These are phyloP conservation scores for Bergia puertoricense DNA, from an alignment of 92 coral and sea anemone genomes.

Conservation along the genomic window DNA sequence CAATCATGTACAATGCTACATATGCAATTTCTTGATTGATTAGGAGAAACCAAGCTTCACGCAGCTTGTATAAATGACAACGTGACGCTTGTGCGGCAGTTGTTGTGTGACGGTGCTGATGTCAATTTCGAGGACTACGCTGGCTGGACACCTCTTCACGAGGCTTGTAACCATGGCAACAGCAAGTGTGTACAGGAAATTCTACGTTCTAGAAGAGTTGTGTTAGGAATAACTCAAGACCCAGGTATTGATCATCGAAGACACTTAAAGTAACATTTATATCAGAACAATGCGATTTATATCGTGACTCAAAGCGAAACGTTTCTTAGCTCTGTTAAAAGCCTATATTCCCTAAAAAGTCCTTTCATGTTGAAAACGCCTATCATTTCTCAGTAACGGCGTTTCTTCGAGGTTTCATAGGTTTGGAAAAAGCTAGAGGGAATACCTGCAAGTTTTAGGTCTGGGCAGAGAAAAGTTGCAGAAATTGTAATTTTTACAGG, in stretches of 20 bases:
- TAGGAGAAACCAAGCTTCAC: constrained; percentile 90
- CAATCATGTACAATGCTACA: neutral
- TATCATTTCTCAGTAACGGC: no score
- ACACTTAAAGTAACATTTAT: neutral
- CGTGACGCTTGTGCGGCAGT: constrained; percentile 63
- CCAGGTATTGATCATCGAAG: constrained; percentile 28
- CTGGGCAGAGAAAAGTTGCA: no score
- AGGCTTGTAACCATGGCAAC: constrained; percentile 93
- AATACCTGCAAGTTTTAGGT: no score
- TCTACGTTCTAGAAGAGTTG: constrained; percentile 61
- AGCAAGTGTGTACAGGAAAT: constrained; percentile 77
- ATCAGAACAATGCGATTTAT: neutral
- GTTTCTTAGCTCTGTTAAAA: neutral
- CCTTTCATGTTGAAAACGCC: no score
- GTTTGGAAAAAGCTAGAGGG: no score
- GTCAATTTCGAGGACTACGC: constrained; percentile 82
- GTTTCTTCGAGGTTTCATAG: no score
- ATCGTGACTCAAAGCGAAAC: neutral
- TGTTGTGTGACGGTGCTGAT: constrained; percentile 74
- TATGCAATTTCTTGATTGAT: neutral
- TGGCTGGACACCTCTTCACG: constrained; percentile 98
- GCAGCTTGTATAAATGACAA: constrained; percentile 82
- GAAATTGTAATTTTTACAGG: no score
- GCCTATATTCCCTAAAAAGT: neutral
- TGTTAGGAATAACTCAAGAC: constrained; percentile 33